Evolutionary conservation across 2,797 vertebrate genomes (phyloP).

Genomic region (Lateolabrax maculatus): DNA sequence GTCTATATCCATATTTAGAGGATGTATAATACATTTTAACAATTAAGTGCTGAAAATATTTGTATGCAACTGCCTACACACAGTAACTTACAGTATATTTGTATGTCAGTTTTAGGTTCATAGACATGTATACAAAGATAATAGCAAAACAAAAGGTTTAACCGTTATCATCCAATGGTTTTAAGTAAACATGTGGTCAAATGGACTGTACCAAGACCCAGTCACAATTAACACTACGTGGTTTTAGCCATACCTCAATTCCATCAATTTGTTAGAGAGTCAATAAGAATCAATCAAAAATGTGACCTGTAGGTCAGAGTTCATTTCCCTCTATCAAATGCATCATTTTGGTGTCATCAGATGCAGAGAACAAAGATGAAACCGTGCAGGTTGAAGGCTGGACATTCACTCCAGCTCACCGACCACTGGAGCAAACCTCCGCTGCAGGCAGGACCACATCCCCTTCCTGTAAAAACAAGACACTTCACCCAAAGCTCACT

Average conservation of each 20-base stretch:
- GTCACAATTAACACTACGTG: neutral
- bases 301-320: neutral
- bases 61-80: neutral
- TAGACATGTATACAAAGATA: neutral
- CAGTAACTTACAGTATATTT: neutral
- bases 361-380: neutral
- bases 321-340: neutral
- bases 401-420: neutral
- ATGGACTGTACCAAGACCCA: neutral
- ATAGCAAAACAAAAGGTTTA: neutral
- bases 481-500: neutral
- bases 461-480: conserved; percentile 22
- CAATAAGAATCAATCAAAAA: neutral
- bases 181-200: neutral
- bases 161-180: too few relatives aligned
- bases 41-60: neutral
- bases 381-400: neutral
- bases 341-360: neutral
- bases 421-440: neutral
- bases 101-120: neutral
- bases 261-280: neutral
- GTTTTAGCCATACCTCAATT: neutral
- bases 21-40: neutral
- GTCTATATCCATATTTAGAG: neutral
- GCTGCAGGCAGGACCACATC: too few relatives aligned